Base-by-base conservation (phyloP, 2,888 invertebrate genomes). In the Ametastegia equiseti region DNA sequence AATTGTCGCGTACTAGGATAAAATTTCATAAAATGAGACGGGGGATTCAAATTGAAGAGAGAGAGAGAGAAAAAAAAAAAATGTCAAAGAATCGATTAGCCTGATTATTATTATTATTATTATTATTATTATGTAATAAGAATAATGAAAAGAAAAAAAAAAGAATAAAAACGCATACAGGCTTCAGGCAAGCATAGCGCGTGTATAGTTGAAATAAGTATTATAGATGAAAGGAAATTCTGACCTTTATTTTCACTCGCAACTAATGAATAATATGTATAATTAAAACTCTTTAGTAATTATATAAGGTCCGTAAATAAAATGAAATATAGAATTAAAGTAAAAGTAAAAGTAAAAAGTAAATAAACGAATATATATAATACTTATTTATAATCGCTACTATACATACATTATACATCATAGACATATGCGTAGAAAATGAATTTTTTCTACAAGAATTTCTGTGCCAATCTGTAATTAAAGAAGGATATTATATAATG, bases 381-480 rank as follows among this genome's bases (percentile, higher is more conserved):
- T 88, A 90, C 86, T 90, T 90, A 91, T 90, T 91, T 91, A 90
- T 90, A 91, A 90, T 86, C 86, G 86, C 85, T 90, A 89, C 86
- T 71, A 75, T 54, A 54, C 75, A 75, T 79, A 83, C 75, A 80
- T n/a, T n/a, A n/a, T n/a, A n/a, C n/a, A n/a, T n/a, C n/a, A n/a
- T n/a, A n/a, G n/a, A n/a, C n/a, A 78, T 77, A 81, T 42, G 83
- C 50, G 81, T 81, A 84, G 81, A 83, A 81, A 79, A 82, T n/a
- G n/a, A 83, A 79, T 85, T 80, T 86, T 91, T 91, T 90, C 89
- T 91, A 91, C 90, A 86, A 88, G 89, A 91, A 91, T 90, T 91
- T 91, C 89, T 91, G 91, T 91, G 91, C 91, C 91, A 91, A 91
- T 89, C 75, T 88, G 89, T 89, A 84, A 85, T 27, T n/a, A 77